Percentiles rank a stretch among this genome's conserved stretches.
Evolutionary conservation across 2,888 invertebrate species (phyloP).

Genomic region (Agapetus fuscipes): DNA sequence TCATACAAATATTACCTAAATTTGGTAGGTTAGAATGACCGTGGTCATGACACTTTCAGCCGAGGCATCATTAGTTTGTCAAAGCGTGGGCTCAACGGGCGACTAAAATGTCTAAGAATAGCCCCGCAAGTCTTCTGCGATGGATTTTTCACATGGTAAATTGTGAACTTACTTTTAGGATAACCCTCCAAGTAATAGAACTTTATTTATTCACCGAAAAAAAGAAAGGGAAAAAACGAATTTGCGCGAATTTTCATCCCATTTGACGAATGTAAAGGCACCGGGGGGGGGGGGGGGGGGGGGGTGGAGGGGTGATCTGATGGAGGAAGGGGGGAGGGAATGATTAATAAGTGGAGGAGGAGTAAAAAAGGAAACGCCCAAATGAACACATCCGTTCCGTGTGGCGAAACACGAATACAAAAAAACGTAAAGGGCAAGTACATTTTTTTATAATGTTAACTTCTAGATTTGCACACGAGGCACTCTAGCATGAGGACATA

Average conservation of each 20-base stretch:
- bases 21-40: no score
- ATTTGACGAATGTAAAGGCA: slow-evolving; percentile 18
- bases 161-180: neutral
- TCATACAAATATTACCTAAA: no score
- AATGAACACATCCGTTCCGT: slow-evolving; percentile 16
- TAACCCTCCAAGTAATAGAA: slow-evolving; percentile 3
- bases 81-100: no score
- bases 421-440: neutral
- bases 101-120: no score
- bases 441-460: no score
- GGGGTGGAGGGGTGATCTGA: neutral
- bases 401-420: slow-evolving; percentile 8
- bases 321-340: slow-evolving; percentile 11
- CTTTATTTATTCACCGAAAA: slow-evolving; percentile 16
- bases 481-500: no score
- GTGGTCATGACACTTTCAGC: no score
- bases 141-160: neutral
- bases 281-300: slow-evolving; percentile 1
- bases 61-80: no score
- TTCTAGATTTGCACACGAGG: no score
- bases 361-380: slow-evolving; percentile 12
- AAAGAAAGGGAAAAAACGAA: slow-evolving; percentile 16
- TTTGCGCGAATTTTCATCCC: slow-evolving; percentile 18
- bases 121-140: no score
- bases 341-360: slow-evolving; percentile 17